Percentiles rank a stretch among this genome's conserved stretches.
Conservation (phyloP, 2,113 vertebrate species). For the Ammospiza caudacuta region DNA sequence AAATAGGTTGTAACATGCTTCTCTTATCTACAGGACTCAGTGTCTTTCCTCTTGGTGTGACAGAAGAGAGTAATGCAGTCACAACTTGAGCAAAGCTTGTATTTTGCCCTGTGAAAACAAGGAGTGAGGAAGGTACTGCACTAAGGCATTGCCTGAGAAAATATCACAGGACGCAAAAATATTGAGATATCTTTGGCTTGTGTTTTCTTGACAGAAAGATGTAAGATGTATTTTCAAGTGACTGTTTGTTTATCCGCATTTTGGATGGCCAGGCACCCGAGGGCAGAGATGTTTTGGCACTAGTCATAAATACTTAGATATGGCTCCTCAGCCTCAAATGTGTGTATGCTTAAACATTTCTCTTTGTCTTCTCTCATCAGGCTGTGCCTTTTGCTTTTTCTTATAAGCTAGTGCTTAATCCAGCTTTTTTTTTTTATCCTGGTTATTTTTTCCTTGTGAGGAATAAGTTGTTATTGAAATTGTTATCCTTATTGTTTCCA, state of each 20-base stretch:
- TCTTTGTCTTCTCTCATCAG: background rate
- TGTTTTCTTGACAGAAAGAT: background rate
- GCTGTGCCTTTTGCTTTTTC: background rate
- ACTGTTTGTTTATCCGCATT: background rate
- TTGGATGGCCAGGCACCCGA: background rate
- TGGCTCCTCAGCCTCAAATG: background rate
- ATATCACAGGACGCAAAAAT: background rate
- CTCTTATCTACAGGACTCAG: background rate
- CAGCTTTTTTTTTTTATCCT: background rate
- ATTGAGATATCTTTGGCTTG: background rate
- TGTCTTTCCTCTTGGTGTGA: background rate
- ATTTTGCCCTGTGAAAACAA: background rate
- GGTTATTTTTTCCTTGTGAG: background rate
- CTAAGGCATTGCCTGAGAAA: background rate
- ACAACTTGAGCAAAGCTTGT: background rate
- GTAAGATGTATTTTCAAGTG: background rate
- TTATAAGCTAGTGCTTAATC: background rate
- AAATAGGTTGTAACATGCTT: background rate
- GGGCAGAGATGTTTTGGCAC: background rate
- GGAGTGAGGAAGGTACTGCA: background rate
- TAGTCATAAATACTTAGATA: background rate
- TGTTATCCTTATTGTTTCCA: fast-evolving
- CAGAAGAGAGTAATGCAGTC: background rate
- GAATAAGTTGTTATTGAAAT: background rate
- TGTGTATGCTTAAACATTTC: background rate